Conservation (phyloP, 2,113 vertebrate genomes). For the Malurus alboscapulatus region DNA sequence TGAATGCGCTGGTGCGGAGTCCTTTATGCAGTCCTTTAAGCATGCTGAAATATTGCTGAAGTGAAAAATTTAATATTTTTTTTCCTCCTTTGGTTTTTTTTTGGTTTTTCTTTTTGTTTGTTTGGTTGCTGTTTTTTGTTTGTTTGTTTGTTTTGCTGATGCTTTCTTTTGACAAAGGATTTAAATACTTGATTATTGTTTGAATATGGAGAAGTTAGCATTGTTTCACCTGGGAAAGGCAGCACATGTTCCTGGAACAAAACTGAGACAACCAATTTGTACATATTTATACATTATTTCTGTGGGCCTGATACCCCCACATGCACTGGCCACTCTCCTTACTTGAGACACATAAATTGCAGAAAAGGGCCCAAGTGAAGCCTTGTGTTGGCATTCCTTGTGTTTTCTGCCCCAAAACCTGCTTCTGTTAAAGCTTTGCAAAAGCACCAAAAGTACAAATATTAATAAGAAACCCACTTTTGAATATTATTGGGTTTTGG, state of each 20-base stretch:
- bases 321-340: background rate
- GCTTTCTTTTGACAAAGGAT: background rate
- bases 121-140: too few relatives aligned
- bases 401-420: background rate
- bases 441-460: background rate
- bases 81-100: background rate
- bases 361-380: background rate
- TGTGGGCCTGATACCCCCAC: background rate
- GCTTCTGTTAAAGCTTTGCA: background rate
- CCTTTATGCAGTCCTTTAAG: background rate
- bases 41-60: background rate
- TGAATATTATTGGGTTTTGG: background rate
- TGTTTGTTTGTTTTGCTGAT: background rate
- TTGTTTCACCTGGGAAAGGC: background rate
- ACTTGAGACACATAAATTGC: background rate
- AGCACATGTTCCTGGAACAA: accelerated
- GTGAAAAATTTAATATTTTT: background rate
- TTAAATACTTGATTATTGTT: background rate
- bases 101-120: background rate
- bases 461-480: background rate
- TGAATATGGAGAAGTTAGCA: background rate
- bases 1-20: accelerated
- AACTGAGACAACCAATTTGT: background rate
- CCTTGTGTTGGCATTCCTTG: background rate
- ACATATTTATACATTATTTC: background rate